These are phyloP conservation scores for Periophthalmus magnuspinnatus DNA, from an alignment of 2,797 vertebrate species.

Conservation along the genomic window DNA sequence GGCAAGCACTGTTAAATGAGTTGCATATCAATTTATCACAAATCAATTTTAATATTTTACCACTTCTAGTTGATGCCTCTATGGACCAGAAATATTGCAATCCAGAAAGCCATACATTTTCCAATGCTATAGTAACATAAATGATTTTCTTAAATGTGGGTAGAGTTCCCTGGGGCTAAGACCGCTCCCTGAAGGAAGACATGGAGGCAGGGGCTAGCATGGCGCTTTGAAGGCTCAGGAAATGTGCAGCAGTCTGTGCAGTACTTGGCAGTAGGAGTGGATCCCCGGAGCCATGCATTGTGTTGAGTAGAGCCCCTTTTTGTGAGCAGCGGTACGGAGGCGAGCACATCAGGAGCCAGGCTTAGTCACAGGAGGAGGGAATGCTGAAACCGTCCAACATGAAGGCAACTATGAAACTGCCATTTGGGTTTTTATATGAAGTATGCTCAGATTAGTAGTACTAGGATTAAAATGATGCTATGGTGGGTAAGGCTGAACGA, in stretches of 20 bases:
- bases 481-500: background rate
- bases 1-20: too few species aligned
- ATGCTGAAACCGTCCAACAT: slow-evolving; percentile 4
- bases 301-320: slow-evolving; percentile 61
- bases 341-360: slow-evolving; percentile 61
- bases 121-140: slow-evolving; percentile 24
- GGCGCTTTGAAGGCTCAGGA: slow-evolving; percentile 47
- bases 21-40: too few species aligned
- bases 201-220: slow-evolving; percentile 44
- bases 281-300: slow-evolving; percentile 69
- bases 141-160: slow-evolving; percentile 1
- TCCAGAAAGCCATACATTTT: background rate
- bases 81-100: background rate
- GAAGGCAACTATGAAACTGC: slow-evolving; percentile 44
- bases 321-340: slow-evolving; percentile 54
- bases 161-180: slow-evolving; percentile 20
- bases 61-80: background rate
- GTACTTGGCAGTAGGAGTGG: slow-evolving; percentile 58
- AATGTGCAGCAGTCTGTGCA: slow-evolving; percentile 55
- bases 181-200: slow-evolving; percentile 40
- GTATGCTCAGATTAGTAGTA: slow-evolving; percentile 60
- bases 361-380: slow-evolving; percentile 45
- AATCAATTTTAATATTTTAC: background rate
- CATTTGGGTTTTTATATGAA: slow-evolving; percentile 24
- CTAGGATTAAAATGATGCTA: background rate